phyloP scores from a whole-genome alignment of 2,888 invertebrate genomes.

The Lithophane leautieri region DNA sequence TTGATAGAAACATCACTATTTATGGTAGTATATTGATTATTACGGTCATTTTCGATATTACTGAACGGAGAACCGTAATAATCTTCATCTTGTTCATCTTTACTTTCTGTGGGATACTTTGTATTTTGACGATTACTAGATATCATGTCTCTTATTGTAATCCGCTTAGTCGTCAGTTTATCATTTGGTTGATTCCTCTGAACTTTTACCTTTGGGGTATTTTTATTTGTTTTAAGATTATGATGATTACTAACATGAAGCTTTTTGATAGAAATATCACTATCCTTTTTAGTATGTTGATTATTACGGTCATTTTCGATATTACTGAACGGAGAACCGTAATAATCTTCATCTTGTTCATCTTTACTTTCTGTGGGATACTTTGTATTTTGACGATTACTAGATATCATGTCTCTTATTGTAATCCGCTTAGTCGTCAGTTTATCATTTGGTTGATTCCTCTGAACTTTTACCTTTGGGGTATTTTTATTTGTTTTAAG shows the following conservation, averaged over 20 bases:
- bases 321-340: neutral
- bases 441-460: neutral
- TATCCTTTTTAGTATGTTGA: neutral
- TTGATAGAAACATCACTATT: neutral
- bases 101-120: no score
- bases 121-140: no score
- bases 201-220: no score
- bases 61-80: no score
- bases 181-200: no score
- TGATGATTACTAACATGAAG: neutral
- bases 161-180: no score
- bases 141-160: no score
- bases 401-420: neutral
- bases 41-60: no score
- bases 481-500: neutral
- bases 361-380: neutral
- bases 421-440: neutral
- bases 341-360: neutral
- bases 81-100: no score
- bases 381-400: neutral
- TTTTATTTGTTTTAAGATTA: neutral
- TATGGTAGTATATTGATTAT: neutral
- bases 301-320: neutral
- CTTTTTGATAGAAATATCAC: neutral
- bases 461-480: neutral